These are phyloP conservation scores for Himalopsyche japonica DNA, from an alignment of 2,888 invertebrate species.

Conservation along the genomic window DNA sequence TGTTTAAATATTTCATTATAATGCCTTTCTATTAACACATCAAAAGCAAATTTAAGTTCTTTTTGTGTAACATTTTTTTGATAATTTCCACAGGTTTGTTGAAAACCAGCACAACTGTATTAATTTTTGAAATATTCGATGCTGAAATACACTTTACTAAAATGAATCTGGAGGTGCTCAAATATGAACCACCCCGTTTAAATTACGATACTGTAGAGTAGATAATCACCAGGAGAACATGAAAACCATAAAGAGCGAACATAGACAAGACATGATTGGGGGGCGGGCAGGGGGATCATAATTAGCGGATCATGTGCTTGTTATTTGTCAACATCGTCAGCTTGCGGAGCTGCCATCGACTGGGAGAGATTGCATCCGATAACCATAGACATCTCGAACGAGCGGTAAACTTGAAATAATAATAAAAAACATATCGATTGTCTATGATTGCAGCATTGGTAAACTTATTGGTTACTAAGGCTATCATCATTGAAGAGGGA, in stretches of 20 bases:
- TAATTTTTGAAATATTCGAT: no score
- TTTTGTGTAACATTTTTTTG: no score
- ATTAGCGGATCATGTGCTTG: slow-evolving; percentile 36
- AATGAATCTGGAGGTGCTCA: neutral
- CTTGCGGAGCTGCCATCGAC: neutral
- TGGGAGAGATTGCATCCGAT: neutral
- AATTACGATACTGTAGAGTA: neutral
- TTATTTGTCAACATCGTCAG: slow-evolving; percentile 35
- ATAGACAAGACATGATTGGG: neutral
- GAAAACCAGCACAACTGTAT: no score
- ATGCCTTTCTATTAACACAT: no score
- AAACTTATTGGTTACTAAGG: neutral
- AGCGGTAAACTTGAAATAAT: neutral
- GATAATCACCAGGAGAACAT: neutral
- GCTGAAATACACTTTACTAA: no score
- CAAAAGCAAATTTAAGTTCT: no score
- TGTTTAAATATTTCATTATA: no score
- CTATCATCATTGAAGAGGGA: neutral
- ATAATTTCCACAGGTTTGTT: no score
- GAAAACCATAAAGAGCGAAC: slow-evolving; percentile 1
- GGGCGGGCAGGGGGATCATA: slow-evolving; percentile 24
- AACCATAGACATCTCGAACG: neutral
- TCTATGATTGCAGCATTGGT: neutral
- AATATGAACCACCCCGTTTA: neutral
- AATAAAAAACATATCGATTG: neutral